Conservation (phyloP, 2,797 vertebrate genomes). For the Leptoclinus maculatus region DNA sequence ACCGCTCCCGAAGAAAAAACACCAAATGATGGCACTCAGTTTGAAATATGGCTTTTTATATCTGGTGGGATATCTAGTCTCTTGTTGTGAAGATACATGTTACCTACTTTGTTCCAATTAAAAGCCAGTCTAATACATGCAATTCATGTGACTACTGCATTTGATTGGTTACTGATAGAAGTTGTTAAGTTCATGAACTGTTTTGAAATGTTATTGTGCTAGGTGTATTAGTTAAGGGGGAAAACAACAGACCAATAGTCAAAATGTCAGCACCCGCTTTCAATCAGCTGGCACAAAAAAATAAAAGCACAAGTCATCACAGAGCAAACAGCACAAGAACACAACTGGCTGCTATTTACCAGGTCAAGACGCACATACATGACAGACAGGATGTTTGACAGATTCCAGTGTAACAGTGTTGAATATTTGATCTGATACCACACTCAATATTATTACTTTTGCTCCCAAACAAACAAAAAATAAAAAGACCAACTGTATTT, state of each 20-base stretch:
- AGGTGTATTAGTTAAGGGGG: not conserved
- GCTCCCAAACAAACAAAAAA: not conserved
- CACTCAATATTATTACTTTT: not conserved
- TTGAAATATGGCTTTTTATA: not conserved
- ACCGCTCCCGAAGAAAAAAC: not conserved
- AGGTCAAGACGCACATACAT: not conserved
- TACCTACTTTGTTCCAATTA: not conserved
- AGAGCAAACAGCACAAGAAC: not conserved
- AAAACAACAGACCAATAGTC: not conserved
- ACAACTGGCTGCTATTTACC: not conserved
- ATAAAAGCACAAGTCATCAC: not conserved
- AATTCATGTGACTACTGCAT: not conserved
- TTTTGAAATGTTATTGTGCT: not conserved
- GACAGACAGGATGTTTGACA: not conserved
- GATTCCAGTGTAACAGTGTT: not conserved
- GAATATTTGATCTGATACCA: not conserved
- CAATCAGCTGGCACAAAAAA: not conserved
- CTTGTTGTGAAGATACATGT: not conserved
- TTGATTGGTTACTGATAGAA: not conserved
- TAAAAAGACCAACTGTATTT: not conserved
- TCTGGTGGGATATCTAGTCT: not conserved
- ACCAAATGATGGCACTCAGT: not conserved
- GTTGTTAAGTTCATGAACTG: not conserved
- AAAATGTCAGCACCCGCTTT: not conserved
- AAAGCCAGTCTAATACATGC: not conserved